Conservation (phyloP, 2,888 invertebrate species). For the Napeogenes inachia region DNA sequence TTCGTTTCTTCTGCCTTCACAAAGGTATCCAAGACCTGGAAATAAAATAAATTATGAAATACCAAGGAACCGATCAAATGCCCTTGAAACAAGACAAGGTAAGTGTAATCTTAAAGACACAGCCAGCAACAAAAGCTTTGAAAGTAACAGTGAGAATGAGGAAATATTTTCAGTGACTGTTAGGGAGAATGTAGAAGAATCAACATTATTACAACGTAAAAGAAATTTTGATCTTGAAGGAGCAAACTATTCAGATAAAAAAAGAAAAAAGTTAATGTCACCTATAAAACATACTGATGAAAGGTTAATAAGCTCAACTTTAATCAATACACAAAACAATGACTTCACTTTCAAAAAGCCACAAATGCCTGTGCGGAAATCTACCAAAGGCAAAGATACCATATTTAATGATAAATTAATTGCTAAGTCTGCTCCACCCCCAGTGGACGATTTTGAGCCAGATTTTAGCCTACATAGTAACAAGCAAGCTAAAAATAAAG, state of each 20-base stretch:
- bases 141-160: constrained; percentile 23
- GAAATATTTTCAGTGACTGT: constrained; percentile 25
- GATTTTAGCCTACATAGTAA: constrained; percentile 5
- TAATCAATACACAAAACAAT: constrained; percentile 11
- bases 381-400: constrained; percentile 15
- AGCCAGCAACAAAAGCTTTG: constrained; percentile 7
- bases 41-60: constrained; percentile 6
- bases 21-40: constrained; percentile 51
- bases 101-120: constrained; percentile 7
- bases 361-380: constrained; percentile 20
- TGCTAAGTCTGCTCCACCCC: constrained; percentile 28
- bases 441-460: constrained; percentile 20
- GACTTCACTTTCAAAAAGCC: constrained; percentile 28
- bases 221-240: constrained; percentile 19
- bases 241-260: constrained; percentile 14
- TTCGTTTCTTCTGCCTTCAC: constrained; percentile 47
- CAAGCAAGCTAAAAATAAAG: constrained; percentile 10
- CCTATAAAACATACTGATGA: constrained; percentile 10
- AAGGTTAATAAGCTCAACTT: not conserved
- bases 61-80: not conserved
- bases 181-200: constrained; percentile 14
- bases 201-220: constrained; percentile 10
- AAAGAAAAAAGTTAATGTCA: constrained; percentile 18
- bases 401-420: constrained; percentile 29
- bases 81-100: constrained; percentile 7